A percentile compares a stretch with the other conserved stretches of the same genome.
Conservation (phyloP, 2,113 vertebrate genomes). For the Calonectris borealis region DNA sequence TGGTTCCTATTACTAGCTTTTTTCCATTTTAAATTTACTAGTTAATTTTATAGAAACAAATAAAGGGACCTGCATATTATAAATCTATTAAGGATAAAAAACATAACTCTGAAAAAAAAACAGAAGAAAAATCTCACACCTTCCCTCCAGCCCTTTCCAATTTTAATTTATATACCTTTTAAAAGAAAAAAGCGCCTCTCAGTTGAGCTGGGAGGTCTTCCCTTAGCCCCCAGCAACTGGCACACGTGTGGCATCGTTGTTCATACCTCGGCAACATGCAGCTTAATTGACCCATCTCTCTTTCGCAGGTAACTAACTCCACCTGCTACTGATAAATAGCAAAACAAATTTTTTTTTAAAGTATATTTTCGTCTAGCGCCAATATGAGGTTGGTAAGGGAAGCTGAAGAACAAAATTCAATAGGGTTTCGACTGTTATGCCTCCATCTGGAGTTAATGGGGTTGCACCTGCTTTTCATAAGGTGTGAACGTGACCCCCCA, state of each 20-base stretch:
- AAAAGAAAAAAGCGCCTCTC: background rate
- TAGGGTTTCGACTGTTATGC: background rate
- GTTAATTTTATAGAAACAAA: conserved; percentile 63
- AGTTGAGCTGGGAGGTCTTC: conserved; percentile 18
- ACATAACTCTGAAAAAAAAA: background rate
- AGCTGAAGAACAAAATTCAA: background rate
- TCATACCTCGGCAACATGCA: fast-evolving
- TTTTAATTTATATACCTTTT: conserved; percentile 42
- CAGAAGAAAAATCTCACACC: conserved; percentile 27
- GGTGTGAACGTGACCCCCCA: background rate
- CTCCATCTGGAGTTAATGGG: background rate
- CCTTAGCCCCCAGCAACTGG: background rate
- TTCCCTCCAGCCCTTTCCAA: conserved; percentile 36
- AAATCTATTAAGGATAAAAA: conserved; percentile 59
- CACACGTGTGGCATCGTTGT: background rate
- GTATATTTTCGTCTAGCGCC: background rate
- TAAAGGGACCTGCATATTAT: conserved; percentile 49
- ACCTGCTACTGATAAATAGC: background rate
- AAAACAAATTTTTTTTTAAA: fast-evolving
- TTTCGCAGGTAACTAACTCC: background rate
- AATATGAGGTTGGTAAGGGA: background rate
- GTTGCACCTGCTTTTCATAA: conserved; percentile 24
- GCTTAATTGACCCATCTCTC: background rate
- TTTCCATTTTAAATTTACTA: conserved; percentile 64
- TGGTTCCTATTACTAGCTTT: conserved; percentile 51